phyloP scores from a whole-genome alignment of 2,888 invertebrate species.

The Steinernema scapterisci region DNA sequence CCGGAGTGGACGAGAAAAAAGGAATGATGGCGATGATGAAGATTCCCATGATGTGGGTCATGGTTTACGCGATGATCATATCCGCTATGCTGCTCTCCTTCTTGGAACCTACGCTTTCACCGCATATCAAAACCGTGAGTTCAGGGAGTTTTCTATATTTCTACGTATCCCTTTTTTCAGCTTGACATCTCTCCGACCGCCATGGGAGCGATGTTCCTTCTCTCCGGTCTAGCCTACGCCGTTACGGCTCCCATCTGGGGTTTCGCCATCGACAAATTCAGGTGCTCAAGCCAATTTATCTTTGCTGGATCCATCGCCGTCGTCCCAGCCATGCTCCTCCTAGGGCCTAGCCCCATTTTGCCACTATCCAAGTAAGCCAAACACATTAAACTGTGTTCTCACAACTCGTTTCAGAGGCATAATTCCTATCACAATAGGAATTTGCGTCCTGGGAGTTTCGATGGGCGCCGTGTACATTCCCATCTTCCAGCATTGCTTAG shows the following conservation, averaged over 20 bases:
- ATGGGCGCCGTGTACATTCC: slow-evolving; percentile 82
- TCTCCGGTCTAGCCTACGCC: slow-evolving; percentile 38
- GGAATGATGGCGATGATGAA: slow-evolving; percentile 28
- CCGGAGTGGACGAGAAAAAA: not conserved
- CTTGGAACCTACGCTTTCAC: slow-evolving; percentile 83
- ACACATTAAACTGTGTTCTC: not conserved
- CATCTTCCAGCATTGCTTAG: slow-evolving; percentile 81
- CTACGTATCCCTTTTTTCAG: slow-evolving; percentile 28
- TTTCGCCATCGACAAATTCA: slow-evolving; percentile 37
- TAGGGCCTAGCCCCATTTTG: slow-evolving; percentile 46
- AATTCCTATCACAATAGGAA: not conserved
- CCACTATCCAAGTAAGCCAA: slow-evolving; percentile 35
- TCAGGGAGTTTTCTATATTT: not conserved
- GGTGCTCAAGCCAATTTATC: slow-evolving; percentile 34
- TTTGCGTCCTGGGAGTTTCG: slow-evolving; percentile 70
- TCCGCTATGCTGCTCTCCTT: slow-evolving; percentile 70
- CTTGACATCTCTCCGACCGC: slow-evolving; percentile 37
- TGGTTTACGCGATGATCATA: slow-evolving; percentile 35
- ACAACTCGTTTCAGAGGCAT: not conserved
- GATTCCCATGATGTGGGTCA: slow-evolving; percentile 17
- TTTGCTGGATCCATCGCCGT: slow-evolving; percentile 38
- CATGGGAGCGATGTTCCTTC: slow-evolving; percentile 43
- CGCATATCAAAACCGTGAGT: slow-evolving; percentile 73
- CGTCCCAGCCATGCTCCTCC: slow-evolving; percentile 37
- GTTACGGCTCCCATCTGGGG: slow-evolving; percentile 43